These are phyloP conservation scores for Macrotrachela quadricornifera DNA, from an alignment of 1,140 invertebrate genomes.

Conservation along the genomic window DNA sequence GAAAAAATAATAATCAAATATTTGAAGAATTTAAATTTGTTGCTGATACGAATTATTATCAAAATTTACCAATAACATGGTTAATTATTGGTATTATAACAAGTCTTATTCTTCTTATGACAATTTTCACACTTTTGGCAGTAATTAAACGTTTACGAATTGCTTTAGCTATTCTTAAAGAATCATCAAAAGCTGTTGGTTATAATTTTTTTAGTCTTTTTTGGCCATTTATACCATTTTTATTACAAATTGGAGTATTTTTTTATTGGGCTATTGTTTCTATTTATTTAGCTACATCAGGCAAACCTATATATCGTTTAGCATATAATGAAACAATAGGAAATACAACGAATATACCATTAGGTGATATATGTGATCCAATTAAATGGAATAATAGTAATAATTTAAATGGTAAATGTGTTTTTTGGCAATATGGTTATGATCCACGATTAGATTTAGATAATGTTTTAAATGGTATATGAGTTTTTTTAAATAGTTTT, in stretches of 20 bases:
- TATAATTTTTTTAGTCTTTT: conserved; percentile 58
- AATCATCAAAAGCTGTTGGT: conserved; percentile 66
- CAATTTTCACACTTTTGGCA: conserved; percentile 53
- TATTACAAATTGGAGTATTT: conserved; percentile 51
- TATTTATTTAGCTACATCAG: conserved; percentile 35
- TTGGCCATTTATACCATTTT: conserved; percentile 72
- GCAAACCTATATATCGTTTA: conserved; percentile 14
- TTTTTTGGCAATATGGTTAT: neutral
- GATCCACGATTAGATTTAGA: neutral
- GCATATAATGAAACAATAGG: neutral
- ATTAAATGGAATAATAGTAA: neutral
- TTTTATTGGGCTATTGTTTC: conserved; percentile 47
- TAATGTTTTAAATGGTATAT: too few species aligned
- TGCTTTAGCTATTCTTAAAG: conserved; percentile 61
- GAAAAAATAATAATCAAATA: neutral
- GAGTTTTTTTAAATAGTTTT: too few species aligned
- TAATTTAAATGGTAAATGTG: neutral
- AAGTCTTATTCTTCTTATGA: conserved; percentile 30
- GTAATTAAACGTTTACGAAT: conserved; percentile 59
- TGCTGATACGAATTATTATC: neutral
- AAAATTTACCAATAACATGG: neutral
- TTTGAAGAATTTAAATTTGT: neutral
- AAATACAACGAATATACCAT: neutral
- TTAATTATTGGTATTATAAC: neutral
- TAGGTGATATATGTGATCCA: conserved; percentile 1